phyloP scores from a whole-genome alignment of 2,113 vertebrate species.

The Isurus oxyrinchus region DNA sequence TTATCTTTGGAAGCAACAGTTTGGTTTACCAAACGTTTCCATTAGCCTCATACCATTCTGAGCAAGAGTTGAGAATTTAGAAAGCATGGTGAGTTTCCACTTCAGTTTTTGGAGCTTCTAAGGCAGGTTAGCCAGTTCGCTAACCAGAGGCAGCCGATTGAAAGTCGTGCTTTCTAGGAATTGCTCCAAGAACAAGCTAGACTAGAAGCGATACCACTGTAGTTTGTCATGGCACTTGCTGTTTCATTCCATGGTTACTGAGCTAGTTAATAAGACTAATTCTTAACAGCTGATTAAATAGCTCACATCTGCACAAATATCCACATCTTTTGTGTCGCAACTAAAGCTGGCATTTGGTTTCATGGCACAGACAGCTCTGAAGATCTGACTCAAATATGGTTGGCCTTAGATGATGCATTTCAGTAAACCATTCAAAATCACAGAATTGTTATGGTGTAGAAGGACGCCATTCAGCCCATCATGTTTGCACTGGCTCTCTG shows the following conservation, averaged over 20 bases:
- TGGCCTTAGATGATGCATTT: neutral
- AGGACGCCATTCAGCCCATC: too few relatives aligned
- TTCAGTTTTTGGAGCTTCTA: too few relatives aligned
- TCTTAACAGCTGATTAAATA: neutral
- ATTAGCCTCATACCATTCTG: neutral
- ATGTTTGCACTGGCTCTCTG: too few relatives aligned
- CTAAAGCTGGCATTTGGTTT: neutral
- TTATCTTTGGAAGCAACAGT: neutral
- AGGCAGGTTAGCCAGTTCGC: neutral
- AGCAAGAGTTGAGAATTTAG: too few relatives aligned
- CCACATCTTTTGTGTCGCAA: neutral
- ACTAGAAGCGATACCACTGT: neutral
- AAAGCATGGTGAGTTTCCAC: too few relatives aligned
- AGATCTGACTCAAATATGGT: neutral
- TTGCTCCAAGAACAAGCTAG: neutral
- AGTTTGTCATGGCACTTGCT: neutral
- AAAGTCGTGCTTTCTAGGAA: neutral
- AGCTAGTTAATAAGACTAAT: neutral
- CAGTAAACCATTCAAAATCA: neutral
- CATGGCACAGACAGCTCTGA: neutral
- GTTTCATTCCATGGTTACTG: neutral
- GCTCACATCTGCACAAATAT: neutral
- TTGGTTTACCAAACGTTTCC: neutral
- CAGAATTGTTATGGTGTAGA: too few relatives aligned
- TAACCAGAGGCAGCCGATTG: neutral